Evolutionary conservation across 2,797 vertebrate species (phyloP), one percentile per base, ranked within the genome.

Genomic region (Megaceryle alcyon): DNA sequence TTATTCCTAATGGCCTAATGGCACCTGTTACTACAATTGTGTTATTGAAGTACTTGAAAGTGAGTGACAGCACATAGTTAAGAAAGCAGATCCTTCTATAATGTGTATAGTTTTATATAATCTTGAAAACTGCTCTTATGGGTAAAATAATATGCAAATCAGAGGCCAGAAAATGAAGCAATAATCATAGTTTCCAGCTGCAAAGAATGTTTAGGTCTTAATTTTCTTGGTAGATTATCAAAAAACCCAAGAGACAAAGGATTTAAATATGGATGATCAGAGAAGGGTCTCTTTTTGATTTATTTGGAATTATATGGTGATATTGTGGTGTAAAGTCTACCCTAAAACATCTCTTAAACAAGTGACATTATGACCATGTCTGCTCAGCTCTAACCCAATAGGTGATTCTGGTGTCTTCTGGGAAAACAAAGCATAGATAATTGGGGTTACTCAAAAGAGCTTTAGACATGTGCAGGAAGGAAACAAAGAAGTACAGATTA

Each of bases 391-490:
- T 63, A 94, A 87, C 8, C 7, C 9, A 7, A 20, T 73, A 56
- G 17, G 26, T 35, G 19, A 18, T 53, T 76, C 33, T 57, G 54
- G 7, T 20, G 35, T 59, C 15, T 77, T 5, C 23, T 29, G 10
- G 10, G 22, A 44, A 85, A 81, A 81, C 18, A 65, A 64, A 65
- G 10, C 14, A n/a, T 5, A 22, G 19, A 35, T n/a, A 61, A 73
- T 2, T 65, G 0, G 4, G 17, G 6, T 21, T 60, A n/a, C 22
- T 12, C 5, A 64, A 37, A 85, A 82, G 1, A 13, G 1, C 10
- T 85, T 64, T 41, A 35, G 39, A 14, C 8, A 8, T 3, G 2
- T 69, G 10, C 6, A 26, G 8, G 10, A 7, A 87, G 31, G 23
- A 56, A 83, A 75, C 7, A 61, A 75, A 39, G 26, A 68, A 26